These are phyloP conservation scores for Pentalonia nigronervosa DNA, from an alignment of 1,140 invertebrate genomes.

Conservation along the genomic window DNA sequence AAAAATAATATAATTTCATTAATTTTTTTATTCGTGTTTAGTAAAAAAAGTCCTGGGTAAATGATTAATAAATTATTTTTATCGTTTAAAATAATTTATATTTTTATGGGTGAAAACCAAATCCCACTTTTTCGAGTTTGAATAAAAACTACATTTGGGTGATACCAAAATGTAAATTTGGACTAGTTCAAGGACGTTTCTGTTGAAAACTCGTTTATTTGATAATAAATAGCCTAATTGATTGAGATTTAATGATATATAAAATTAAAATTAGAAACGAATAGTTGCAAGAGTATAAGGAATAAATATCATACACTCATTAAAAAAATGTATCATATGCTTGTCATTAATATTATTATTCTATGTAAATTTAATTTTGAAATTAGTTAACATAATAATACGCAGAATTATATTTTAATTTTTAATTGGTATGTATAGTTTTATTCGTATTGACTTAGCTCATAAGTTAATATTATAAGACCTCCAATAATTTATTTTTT, in stretches of 20 bases:
- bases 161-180: background rate
- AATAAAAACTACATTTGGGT: background rate
- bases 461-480: background rate
- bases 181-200: background rate
- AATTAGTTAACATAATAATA: background rate
- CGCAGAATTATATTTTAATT: background rate
- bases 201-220: background rate
- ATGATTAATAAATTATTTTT: background rate
- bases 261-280: background rate
- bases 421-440: background rate
- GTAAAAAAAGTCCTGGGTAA: background rate
- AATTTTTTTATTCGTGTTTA: background rate
- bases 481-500: background rate
- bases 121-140: background rate
- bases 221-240: background rate
- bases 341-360: background rate
- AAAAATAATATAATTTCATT: no score
- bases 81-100: background rate
- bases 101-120: background rate
- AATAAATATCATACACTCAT: background rate
- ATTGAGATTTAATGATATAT: background rate
- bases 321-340: background rate
- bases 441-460: background rate
- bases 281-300: background rate
- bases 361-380: background rate